Evolutionary conservation across 2,888 invertebrate species (phyloP), one percentile per base, ranked within the genome.

Genomic region (Synergus laeviventris): DNA sequence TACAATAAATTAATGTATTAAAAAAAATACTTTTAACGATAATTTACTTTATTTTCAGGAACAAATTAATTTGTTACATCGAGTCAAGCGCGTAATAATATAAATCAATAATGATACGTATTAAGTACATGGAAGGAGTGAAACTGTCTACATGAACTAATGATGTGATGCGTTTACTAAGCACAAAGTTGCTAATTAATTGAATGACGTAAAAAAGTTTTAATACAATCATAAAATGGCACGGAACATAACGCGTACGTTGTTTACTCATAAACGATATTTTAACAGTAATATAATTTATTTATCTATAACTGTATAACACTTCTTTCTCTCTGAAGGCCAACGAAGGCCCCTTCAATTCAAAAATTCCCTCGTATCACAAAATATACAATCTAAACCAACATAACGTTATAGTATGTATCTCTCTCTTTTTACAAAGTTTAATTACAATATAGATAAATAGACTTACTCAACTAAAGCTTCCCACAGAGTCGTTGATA

Each of bases 381-480:
- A 90, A 90, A 90, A 90, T 90, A 90, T 89, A 88, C 87, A 85
- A 83, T 88, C 83, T 86, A 84, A 80, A 70, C 83, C 82, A 85
- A 84, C 84, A 77, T 85, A 84, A 87, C 83, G 70, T 83, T 84
- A 85, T 84, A 82, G 82, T 82, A 76, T 79, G 62, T 77, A 64
- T 64, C 64, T 82, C 62, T 80, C 59, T 74, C 73, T 79, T 78
- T 82, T 80, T 84, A 81, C 81, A 80, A 78, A 79, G n/a, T 31
- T 38, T 66, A 76, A 82, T 82, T 81, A 83, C 80, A 82, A 76
- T 78, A 78, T 79, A 70, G 66, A 75, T 80, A 75, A 64, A 74
- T 73, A 12, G 56, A 21, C 45, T 75, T 74, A 59, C 31, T 73
- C 56, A 73, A 73, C 36, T 36, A 36, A 73, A 54, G 36, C 54